A percentile compares a stretch with the other conserved stretches of the same genome.
phyloP scores from a whole-genome alignment of 2,113 vertebrate species.

The Syngnathus floridae region DNA sequence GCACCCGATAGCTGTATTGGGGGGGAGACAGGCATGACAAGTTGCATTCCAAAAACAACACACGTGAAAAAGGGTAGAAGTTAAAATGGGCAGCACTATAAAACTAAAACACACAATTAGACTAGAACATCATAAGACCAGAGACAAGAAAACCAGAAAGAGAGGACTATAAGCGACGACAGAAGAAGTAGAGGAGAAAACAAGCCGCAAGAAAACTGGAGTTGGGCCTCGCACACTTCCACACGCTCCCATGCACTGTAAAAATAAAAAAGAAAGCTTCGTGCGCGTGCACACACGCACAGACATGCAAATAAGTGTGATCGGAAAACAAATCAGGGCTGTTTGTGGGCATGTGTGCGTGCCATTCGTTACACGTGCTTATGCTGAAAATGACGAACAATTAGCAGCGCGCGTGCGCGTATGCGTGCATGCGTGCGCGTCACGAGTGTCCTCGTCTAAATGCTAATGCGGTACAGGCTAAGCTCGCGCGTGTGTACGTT shows the following conservation, averaged over 20 bases:
- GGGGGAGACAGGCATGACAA: background rate
- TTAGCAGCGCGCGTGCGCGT: background rate
- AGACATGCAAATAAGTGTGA: background rate
- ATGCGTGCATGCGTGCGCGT: background rate
- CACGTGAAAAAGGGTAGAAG: no score
- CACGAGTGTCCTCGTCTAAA: constrained; percentile 8
- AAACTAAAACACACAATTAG: no score
- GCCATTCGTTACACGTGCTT: no score
- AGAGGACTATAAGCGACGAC: no score
- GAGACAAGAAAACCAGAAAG: background rate
- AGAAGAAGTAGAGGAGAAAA: no score
- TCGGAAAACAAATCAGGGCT: background rate
- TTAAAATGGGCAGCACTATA: no score
- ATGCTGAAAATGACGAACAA: background rate
- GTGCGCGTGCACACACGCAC: background rate
- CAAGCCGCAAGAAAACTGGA: no score
- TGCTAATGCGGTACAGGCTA: constrained; percentile 5
- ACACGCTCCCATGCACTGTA: background rate
- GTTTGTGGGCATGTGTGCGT: background rate
- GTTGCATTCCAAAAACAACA: no score
- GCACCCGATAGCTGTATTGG: constrained; percentile 73
- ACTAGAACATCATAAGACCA: no score
- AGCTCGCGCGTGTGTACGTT: background rate
- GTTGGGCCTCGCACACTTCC: no score
- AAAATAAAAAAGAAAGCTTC: background rate